Base-by-base conservation (phyloP, 2,113 vertebrate species). In the Amphiprion ocellaris region DNA sequence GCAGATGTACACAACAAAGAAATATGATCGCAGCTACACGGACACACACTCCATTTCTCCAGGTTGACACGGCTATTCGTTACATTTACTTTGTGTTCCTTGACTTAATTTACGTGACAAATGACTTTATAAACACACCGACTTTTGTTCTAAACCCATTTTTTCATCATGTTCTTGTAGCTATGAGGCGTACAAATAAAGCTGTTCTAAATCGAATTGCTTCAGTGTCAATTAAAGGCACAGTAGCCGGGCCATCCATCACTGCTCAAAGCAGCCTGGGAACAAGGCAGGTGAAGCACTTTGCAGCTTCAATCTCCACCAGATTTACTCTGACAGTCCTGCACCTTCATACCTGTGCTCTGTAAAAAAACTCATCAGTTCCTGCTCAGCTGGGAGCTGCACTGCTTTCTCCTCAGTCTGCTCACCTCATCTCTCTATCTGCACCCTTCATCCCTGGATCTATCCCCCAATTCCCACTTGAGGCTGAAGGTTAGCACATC, bases 291-390 rank as follows among this genome's bases (percentile, higher is more conserved):
- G 41, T 28, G 17, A 30, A 64, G 61, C 19, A 47, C 2, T 12
- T 41, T 47, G 28, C 62, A 54, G 62, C 64, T 73, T 54, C 70
- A 53, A 17, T 73, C 69, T 62, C 74, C n/a, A 11, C 19, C 23
- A 16, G 79, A 84, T 86, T 83, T 69, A 85, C 69, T 82, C 74
- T 58, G 76, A 71, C 63, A 76, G 63, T 65, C 47, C 47, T 17
- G 52, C 58, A 47, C 21, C 66, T n/a, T 64, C 69, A 54, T 44
- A 37, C 44, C 17, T 28, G 37, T 62, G 46, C 41, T 69, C 5
- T 14, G 44, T 24, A 53, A 49, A 39, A 53, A 77, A 67, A 72
- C 44, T 74, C 53, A 87, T 87, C 83, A 84, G 24, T 61, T 68
- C 44, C 59, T 1, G n/a, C 58, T 59, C 56, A 69, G 52, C 84